Conservation (phyloP, 1,140 invertebrate genomes). For the silkworm (Bombyx mori) region ASM3026992v2 NC_085131.1:11875501-11876000, state of each 20-base stretch:
- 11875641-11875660: constrained; percentile 1
- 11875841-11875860: constrained; percentile 7
- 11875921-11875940: too few species aligned
- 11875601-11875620: too few species aligned
- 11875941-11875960: too few species aligned
- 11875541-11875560: too few species aligned
- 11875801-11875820: constrained; percentile 53
- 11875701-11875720: constrained; percentile 16
- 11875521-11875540: too few species aligned
- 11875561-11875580: too few species aligned
- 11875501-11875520: too few species aligned
- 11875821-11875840: constrained; percentile 23
- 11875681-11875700: background rate
- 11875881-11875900: constrained; percentile 42
- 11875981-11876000: too few species aligned
- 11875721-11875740: constrained; percentile 24
- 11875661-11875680: background rate
- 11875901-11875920: constrained; percentile 22
- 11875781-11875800: constrained; percentile 54
- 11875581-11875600: too few species aligned
- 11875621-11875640: background rate
- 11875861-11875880: constrained; percentile 17
- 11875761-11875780: constrained; percentile 56
- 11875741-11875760: constrained; percentile 14
- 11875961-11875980: too few species aligned